Evolutionary conservation across 2,888 invertebrate species (phyloP).

Genomic region (Scaptomyza polygonia): DNA sequence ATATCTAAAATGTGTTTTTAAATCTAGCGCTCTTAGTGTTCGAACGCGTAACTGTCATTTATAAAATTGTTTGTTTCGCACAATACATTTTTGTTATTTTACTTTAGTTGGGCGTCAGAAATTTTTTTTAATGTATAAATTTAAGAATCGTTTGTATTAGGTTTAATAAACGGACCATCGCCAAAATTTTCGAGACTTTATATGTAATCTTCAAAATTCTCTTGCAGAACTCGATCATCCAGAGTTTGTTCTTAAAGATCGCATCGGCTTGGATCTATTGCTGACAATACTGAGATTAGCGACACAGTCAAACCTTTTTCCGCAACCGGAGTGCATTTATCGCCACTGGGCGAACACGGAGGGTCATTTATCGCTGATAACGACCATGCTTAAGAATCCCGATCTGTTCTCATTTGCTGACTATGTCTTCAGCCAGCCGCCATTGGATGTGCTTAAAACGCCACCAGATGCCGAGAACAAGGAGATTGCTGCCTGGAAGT

Average conservation of each 20-base stretch:
- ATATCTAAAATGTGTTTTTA: background rate
- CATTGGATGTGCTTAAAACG: slow-evolving; percentile 95
- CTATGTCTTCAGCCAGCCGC: slow-evolving; percentile 93
- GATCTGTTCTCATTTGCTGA: slow-evolving; percentile 98
- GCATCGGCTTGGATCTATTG: slow-evolving; percentile 92
- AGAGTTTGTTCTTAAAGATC: slow-evolving; percentile 94
- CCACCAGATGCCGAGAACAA: slow-evolving; percentile 97
- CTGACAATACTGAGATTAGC: slow-evolving; percentile 93
- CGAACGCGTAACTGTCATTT: background rate
- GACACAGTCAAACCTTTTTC: slow-evolving; percentile 92
- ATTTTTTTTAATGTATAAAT: background rate
- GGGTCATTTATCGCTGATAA: slow-evolving; percentile 95
- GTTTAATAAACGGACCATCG: background rate
- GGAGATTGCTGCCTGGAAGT: slow-evolving; percentile 96
- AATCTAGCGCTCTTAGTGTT: slow-evolving; percentile 1
- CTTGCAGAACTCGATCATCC: slow-evolving; percentile 90
- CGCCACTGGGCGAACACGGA: slow-evolving; percentile 97
- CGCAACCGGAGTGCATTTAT: slow-evolving; percentile 93
- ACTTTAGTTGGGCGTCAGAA: background rate
- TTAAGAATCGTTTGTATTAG: slow-evolving; percentile 1
- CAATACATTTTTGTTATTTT: slow-evolving; percentile 3
- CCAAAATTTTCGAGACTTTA: slow-evolving; percentile 1
- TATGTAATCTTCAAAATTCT: slow-evolving; percentile 17
- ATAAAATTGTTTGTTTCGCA: background rate
- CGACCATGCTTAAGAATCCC: slow-evolving; percentile 93